These are phyloP conservation scores for Unio delphinus DNA, from an alignment of 2,888 invertebrate species.

Conservation along the genomic window DNA sequence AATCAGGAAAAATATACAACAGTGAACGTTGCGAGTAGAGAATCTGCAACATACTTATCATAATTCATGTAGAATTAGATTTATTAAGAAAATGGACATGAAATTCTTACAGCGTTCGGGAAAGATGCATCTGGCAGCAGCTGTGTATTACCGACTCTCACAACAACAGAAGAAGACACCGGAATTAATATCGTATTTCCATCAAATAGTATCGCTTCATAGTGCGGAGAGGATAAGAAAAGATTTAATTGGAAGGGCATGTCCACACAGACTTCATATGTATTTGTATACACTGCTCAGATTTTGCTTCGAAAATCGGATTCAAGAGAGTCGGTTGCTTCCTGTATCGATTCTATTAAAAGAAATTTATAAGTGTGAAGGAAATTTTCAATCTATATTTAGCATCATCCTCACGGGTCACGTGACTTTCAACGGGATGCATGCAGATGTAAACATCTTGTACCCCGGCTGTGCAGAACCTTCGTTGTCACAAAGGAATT, in stretches of 20 bases:
- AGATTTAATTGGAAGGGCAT: conserved; percentile 3
- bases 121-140: too few species aligned
- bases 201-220: conserved; percentile 25
- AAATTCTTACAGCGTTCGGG: too few species aligned
- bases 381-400: conserved; percentile 42
- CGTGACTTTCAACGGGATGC: conserved; percentile 15
- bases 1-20: too few species aligned
- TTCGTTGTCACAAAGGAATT: conserved; percentile 8
- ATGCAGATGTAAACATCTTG: conserved; percentile 26
- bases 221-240: conserved; percentile 12
- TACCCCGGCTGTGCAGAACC: conserved; percentile 24
- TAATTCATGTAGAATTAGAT: too few species aligned
- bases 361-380: conserved; percentile 40
- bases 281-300: conserved; percentile 30
- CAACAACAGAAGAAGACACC: conserved; percentile 2
- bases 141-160: too few species aligned
- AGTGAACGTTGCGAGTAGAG: too few species aligned
- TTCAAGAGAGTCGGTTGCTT: conserved; percentile 29
- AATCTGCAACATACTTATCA: too few species aligned
- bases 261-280: conserved; percentile 15
- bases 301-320: conserved; percentile 34
- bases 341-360: conserved; percentile 36
- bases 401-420: conserved; percentile 34
- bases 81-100: too few species aligned
- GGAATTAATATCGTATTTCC: conserved; percentile 29